phyloP scores from a whole-genome alignment of 2,888 invertebrate species.

The Argyresthia albistria region DNA sequence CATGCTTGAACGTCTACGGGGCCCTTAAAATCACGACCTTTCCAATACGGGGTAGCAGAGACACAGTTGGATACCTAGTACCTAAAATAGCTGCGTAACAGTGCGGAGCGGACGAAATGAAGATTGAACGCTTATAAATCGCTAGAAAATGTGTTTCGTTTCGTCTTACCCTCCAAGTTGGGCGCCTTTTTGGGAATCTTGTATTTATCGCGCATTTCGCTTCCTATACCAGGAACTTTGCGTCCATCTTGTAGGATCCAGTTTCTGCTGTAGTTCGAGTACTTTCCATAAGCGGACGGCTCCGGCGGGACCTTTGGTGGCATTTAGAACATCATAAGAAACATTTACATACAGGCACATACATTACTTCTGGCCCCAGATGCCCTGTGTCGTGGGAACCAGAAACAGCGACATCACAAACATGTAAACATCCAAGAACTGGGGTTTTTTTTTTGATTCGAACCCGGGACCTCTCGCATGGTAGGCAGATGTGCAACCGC shows the following conservation, averaged over 20 bases:
- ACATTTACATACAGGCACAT: no score
- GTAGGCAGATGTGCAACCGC: no score
- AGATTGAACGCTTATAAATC: no score
- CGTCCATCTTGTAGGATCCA: slow-evolving; percentile 64
- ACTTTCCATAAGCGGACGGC: slow-evolving; percentile 49
- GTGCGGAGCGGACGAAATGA: no score
- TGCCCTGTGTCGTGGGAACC: no score
- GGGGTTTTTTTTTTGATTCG: no score
- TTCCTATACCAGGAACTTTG: slow-evolving; percentile 37
- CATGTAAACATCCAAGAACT: no score
- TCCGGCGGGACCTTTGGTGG: slow-evolving; percentile 54
- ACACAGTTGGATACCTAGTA: neutral
- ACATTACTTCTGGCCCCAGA: no score
- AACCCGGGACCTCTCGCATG: no score
- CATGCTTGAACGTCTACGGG: no score
- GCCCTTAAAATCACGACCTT: no score
- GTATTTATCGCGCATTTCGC: slow-evolving; percentile 48
- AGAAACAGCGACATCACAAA: no score
- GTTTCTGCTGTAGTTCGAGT: slow-evolving; percentile 45
- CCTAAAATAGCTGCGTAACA: neutral
- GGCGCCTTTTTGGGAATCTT: slow-evolving; percentile 35
- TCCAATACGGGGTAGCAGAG: neutral
- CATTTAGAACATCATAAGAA: slow-evolving; percentile 10
- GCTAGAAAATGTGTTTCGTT: neutral
- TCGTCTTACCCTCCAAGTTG: slow-evolving; percentile 28